A percentile compares a stretch with the other conserved stretches of the same genome.
Conservation (phyloP, 1,140 invertebrate species). For the Drosophila malerkotliana region DNA sequence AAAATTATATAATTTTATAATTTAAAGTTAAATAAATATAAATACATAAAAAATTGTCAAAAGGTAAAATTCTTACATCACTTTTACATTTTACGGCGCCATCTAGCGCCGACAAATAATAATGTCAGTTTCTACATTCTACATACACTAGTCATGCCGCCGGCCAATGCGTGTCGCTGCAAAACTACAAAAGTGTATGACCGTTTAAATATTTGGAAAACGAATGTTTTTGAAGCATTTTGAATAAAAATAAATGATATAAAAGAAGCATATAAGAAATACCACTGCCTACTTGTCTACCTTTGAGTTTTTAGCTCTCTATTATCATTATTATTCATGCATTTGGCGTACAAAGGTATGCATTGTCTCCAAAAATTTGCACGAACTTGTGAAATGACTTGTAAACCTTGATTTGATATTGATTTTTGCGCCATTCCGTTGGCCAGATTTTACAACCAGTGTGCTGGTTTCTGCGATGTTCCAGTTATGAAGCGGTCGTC, state of each 20-base stretch:
- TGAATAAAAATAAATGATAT: background rate
- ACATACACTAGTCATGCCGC: background rate
- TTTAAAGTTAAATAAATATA: too few species aligned
- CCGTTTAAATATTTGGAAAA: background rate
- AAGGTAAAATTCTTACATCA: too few species aligned
- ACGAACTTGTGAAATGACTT: conserved; percentile 1
- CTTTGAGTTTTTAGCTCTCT: too few species aligned
- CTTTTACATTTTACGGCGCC: background rate
- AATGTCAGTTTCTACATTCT: background rate
- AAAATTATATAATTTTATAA: too few species aligned
- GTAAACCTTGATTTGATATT: background rate
- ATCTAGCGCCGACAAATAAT: too few species aligned
- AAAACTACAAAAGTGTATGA: background rate
- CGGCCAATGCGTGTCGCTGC: background rate
- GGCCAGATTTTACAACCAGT: conserved; percentile 26
- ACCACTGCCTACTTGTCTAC: too few species aligned
- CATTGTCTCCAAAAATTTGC: conserved; percentile 10
- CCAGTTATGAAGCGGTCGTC: conserved; percentile 15
- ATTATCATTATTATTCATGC: conserved; percentile 25
- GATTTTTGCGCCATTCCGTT: conserved; percentile 7
- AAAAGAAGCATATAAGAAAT: background rate
- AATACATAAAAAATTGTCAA: too few species aligned
- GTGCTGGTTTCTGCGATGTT: conserved; percentile 1
- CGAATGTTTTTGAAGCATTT: background rate
- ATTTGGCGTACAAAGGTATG: conserved; percentile 24